These are phyloP conservation scores for Halocynthia aurantium DNA, from an alignment of 23 tunicate species.

Conservation along the genomic window DNA sequence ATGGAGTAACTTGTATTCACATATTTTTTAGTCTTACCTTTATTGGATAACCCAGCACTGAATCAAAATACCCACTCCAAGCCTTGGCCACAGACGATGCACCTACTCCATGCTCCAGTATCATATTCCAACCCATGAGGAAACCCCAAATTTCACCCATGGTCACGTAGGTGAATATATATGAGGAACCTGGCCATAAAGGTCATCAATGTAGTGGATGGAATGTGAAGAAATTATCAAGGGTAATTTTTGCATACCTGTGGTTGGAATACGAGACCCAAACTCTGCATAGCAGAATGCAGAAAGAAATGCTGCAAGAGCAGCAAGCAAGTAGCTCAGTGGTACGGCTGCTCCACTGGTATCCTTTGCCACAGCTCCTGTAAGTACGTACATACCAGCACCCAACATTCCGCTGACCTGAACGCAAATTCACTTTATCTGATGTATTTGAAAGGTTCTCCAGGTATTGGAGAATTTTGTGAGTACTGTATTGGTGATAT, in stretches of 20 bases:
- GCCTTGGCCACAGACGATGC: constrained; percentile 74
- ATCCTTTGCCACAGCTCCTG: constrained; percentile 57
- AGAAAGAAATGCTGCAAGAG: constrained; percentile 56
- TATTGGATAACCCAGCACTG: constrained; percentile 56
- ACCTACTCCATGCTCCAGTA: constrained; percentile 64
- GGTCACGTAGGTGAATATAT: constrained; percentile 62
- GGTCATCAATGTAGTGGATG: not conserved
- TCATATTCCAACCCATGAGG: constrained; percentile 78
- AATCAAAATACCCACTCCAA: constrained; percentile 75
- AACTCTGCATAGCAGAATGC: constrained; percentile 74
- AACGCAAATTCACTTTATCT: not conserved
- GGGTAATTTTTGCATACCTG: constrained; percentile 15
- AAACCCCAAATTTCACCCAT: constrained; percentile 83
- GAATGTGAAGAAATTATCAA: not conserved
- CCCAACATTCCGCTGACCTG: constrained; percentile 77
- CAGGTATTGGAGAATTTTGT: too few relatives aligned
- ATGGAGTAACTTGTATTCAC: not conserved
- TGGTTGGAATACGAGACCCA: constrained; percentile 56
- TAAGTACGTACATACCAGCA: constrained; percentile 55
- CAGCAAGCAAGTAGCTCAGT: constrained; percentile 43
- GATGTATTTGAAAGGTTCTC: too few relatives aligned
- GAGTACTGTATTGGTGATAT: not conserved
- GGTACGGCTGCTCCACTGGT: constrained; percentile 55
- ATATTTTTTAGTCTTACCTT: constrained; percentile 26
- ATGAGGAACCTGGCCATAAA: constrained; percentile 37